These are phyloP conservation scores for Cloeon dipterum DNA, from an alignment of 2,888 invertebrate species.

Conservation along the genomic window DNA sequence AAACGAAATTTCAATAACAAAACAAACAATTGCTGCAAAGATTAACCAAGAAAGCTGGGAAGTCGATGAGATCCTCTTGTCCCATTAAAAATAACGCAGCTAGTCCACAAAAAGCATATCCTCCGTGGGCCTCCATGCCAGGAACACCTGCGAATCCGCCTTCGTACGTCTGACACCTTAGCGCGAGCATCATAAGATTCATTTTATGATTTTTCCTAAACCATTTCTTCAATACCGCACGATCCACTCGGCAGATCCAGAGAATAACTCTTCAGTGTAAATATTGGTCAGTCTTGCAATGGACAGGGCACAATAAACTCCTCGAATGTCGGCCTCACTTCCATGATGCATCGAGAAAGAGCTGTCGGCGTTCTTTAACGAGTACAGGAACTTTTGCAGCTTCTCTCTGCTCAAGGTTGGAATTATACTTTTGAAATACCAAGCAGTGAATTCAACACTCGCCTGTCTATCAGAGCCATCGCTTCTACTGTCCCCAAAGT, in stretches of 20 bases:
- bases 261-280: slow-evolving; percentile 51
- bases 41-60: slow-evolving; percentile 48
- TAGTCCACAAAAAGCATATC: slow-evolving; percentile 95
- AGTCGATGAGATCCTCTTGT: slow-evolving; percentile 47
- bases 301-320: slow-evolving; percentile 88
- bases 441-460: slow-evolving; percentile 6
- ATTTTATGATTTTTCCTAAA: too few species aligned
- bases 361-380: slow-evolving; percentile 62
- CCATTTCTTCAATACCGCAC: slow-evolving; percentile 26
- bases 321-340: slow-evolving; percentile 86
- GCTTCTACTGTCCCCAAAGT: slow-evolving; percentile 76
- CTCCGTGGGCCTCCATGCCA: slow-evolving; percentile 95
- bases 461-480: slow-evolving; percentile 67
- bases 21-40: slow-evolving; percentile 8
- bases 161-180: slow-evolving; percentile 90
- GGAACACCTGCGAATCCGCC: slow-evolving; percentile 92
- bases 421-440: slow-evolving; percentile 1
- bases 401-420: slow-evolving; percentile 24
- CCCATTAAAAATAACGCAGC: slow-evolving; percentile 69
- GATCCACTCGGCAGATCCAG: slow-evolving; percentile 80
- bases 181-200: too few species aligned
- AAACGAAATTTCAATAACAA: slow-evolving; percentile 6
- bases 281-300: slow-evolving; percentile 71
- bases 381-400: slow-evolving; percentile 53
- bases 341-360: slow-evolving; percentile 76